Percentiles rank a stretch among this genome's conserved stretches.
Evolutionary conservation across 2,113 vertebrate species (phyloP).

Genomic region (Mesembrinibis cayennensis): DNA sequence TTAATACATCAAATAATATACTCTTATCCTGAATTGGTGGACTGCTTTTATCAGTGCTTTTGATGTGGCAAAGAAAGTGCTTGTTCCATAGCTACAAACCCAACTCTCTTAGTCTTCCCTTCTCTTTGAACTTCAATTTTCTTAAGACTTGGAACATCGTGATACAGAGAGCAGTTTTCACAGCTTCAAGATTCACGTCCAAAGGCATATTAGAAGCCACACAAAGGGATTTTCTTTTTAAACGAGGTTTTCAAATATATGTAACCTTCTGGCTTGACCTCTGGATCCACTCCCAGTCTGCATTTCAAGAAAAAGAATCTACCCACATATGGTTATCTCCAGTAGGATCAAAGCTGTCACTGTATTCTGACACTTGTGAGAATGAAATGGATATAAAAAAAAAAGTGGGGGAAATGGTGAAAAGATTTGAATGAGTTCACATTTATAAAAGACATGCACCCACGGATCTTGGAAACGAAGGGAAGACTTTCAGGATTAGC

Average conservation of each 20-base stretch:
- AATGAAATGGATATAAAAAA: not conserved
- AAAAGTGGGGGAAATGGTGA: not conserved
- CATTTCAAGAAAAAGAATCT: slow-evolving; percentile 42
- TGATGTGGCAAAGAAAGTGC: slow-evolving; percentile 28
- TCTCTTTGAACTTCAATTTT: slow-evolving; percentile 29
- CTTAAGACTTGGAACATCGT: not conserved
- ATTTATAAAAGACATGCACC: slow-evolving; percentile 8
- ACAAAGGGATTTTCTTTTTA: slow-evolving; percentile 34
- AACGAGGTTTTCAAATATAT: slow-evolving; percentile 22
- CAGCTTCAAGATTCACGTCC: slow-evolving; percentile 3
- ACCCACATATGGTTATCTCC: not conserved
- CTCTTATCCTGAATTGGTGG: not conserved
- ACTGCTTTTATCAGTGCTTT: slow-evolving; percentile 37
- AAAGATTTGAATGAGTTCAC: slow-evolving; percentile 26
- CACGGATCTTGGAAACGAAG: not conserved
- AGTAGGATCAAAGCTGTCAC: slow-evolving; percentile 37
- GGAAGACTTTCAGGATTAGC: slow-evolving; percentile 6
- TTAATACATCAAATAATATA: slow-evolving; percentile 42
- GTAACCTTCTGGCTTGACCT: slow-evolving; percentile 38
- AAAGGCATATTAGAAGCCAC: slow-evolving; percentile 1
- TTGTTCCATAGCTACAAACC: not conserved
- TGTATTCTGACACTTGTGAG: not conserved
- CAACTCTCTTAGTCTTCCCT: not conserved
- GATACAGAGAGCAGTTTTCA: not conserved
- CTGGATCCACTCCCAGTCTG: slow-evolving; percentile 15